These are phyloP conservation scores for Endomychus coccineus DNA, from an alignment of 2,888 invertebrate genomes.

Conservation along the genomic window DNA sequence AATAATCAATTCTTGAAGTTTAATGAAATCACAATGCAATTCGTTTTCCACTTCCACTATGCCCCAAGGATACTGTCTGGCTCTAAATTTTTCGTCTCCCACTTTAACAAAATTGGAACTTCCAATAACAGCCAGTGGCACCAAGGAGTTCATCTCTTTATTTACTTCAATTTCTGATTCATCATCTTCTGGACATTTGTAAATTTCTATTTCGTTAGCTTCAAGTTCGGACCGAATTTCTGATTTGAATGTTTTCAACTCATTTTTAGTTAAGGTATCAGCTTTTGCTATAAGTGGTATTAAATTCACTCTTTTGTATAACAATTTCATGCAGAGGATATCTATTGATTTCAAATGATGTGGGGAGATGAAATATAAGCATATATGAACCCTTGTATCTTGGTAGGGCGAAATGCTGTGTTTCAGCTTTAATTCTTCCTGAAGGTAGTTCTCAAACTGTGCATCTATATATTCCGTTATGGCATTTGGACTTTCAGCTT, in stretches of 20 bases:
- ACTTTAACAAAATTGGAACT: conserved; percentile 90
- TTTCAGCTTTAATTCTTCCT: conserved; percentile 93
- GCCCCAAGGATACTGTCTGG: conserved; percentile 96
- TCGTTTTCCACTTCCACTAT: conserved; percentile 98
- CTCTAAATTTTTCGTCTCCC: conserved; percentile 87
- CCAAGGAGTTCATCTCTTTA: neutral
- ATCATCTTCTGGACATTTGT: conserved; percentile 73
- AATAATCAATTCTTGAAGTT: conserved; percentile 91
- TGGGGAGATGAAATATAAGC: conserved; percentile 95
- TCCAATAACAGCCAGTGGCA: conserved; percentile 94
- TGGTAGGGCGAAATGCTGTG: conserved; percentile 78
- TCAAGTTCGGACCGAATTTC: conserved; percentile 84
- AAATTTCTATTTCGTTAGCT: conserved; percentile 86
- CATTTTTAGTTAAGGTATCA: conserved; percentile 91
- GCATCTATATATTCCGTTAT: conserved; percentile 93
- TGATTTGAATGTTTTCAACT: conserved; percentile 86
- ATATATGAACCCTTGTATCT: conserved; percentile 88
- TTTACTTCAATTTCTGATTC: neutral
- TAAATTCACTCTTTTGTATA: conserved; percentile 92
- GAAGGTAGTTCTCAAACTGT: conserved; percentile 88
- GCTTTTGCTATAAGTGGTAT: conserved; percentile 97
- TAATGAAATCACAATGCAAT: conserved; percentile 94
- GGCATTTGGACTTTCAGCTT: conserved; percentile 91
- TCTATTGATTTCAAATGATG: conserved; percentile 88
- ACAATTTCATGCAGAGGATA: conserved; percentile 92